Conservation (phyloP, 2,797 vertebrate species). For the Danio aesculapii region DNA sequence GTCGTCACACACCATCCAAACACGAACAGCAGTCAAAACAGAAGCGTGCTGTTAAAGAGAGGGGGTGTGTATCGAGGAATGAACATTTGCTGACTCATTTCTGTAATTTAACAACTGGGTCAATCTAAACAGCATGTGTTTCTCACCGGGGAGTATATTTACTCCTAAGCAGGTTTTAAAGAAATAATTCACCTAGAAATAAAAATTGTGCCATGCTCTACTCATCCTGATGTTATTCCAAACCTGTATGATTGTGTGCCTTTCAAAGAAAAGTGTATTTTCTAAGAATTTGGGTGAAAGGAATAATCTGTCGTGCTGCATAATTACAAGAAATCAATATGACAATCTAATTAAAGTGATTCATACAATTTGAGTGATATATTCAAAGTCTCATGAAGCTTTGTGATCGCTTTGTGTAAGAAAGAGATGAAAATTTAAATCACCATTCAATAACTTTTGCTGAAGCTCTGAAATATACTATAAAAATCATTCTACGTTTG, state of each 20-base stretch:
- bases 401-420: background rate
- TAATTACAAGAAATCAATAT: background rate
- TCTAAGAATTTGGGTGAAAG: background rate
- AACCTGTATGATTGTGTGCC: background rate
- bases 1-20: constrained; percentile 52
- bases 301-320: background rate
- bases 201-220: constrained; percentile 9
- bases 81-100: constrained; percentile 40
- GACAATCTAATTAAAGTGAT: background rate
- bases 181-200: constrained; percentile 18
- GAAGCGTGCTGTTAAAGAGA: constrained; percentile 37
- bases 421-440: background rate
- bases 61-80: constrained; percentile 23
- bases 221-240: background rate
- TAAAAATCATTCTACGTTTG: background rate
- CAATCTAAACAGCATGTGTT: constrained; percentile 28
- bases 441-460: background rate
- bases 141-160: constrained; percentile 27
- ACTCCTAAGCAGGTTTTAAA: constrained; percentile 22
- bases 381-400: background rate
- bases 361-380: background rate
- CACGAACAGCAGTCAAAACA: constrained; percentile 45
- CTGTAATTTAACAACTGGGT: constrained; percentile 36
- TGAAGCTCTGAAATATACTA: background rate
- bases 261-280: background rate